These are phyloP conservation scores for Perca fluviatilis DNA, from an alignment of 2,113 vertebrate genomes.

Conservation along the genomic window DNA sequence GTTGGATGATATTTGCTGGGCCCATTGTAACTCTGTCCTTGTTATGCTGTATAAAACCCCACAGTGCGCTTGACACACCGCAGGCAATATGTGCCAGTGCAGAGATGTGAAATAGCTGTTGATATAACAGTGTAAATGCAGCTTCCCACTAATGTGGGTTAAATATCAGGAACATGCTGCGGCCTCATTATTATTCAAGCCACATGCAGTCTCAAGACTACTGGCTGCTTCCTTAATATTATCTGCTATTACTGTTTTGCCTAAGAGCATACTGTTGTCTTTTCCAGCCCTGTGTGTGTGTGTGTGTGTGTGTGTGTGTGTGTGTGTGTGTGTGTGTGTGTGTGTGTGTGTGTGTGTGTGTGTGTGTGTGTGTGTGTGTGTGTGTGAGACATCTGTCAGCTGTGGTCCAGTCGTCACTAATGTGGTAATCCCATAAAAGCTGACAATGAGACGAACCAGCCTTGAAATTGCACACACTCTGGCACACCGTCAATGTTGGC, in stretches of 20 bases:
- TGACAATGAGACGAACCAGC: constrained; percentile 61
- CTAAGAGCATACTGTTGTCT: constrained; percentile 31
- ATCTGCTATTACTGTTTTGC: constrained; percentile 40
- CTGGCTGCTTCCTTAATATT: constrained; percentile 44
- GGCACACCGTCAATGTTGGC: constrained; percentile 11
- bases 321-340: too few relatives aligned
- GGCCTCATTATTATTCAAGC: constrained; percentile 70
- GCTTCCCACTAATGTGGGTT: constrained; percentile 51
- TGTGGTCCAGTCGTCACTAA: constrained; percentile 31
- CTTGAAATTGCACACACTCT: constrained; percentile 36
- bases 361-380: not conserved
- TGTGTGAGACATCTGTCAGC: constrained; percentile 38
- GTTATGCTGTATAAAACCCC: not conserved
- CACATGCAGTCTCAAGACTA: constrained; percentile 54
- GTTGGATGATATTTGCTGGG: not conserved
- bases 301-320: too few relatives aligned
- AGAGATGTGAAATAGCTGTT: constrained; percentile 22
- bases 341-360: not conserved
- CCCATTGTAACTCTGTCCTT: not conserved
- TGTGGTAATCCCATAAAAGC: constrained; percentile 64
- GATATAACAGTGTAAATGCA: constrained; percentile 18
- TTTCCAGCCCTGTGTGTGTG: not conserved
- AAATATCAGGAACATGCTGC: constrained; percentile 59
- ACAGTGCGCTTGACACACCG: not conserved
- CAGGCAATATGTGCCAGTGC: constrained; percentile 5